Percentiles rank a stretch among this genome's conserved stretches.
Evolutionary conservation across 2,113 vertebrate genomes (phyloP).

Genomic region (Benitochromis conjunctus): DNA sequence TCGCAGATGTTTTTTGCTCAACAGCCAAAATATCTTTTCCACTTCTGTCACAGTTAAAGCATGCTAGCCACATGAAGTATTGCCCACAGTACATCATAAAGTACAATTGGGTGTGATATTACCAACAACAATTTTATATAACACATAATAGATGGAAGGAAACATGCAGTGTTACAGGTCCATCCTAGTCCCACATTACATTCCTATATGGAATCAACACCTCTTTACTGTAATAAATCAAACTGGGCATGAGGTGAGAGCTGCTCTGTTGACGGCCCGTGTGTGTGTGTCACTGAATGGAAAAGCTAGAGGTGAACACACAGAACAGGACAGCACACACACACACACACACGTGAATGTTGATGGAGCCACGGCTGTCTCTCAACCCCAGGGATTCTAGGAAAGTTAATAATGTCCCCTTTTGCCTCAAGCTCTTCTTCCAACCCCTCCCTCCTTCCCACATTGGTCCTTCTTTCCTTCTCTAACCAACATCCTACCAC

Average conservation of each 20-base stretch:
- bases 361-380: slow-evolving; percentile 39
- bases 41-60: neutral
- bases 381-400: slow-evolving; percentile 19
- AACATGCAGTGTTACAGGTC: neutral
- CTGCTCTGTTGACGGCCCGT: slow-evolving; percentile 6
- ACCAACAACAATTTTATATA: neutral
- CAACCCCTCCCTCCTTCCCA: slow-evolving; percentile 3
- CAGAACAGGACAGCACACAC: neutral
- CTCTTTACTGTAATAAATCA: slow-evolving; percentile 23
- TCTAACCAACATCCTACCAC: neutral
- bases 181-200: neutral
- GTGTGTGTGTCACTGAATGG: slow-evolving; percentile 22
- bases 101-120: neutral
- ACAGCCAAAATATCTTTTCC: neutral
- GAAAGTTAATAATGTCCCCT: slow-evolving; percentile 38
- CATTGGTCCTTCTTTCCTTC: slow-evolving; percentile 24
- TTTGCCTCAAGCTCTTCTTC: slow-evolving; percentile 23
- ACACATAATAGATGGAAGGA: slow-evolving; percentile 1
- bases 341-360: neutral
- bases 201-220: slow-evolving; percentile 19
- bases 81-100: neutral
- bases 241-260: slow-evolving; percentile 15
- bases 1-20: neutral
- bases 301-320: slow-evolving; percentile 22
- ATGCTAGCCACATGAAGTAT: neutral